Conservation (phyloP, 2,888 invertebrate species). For the Platycheirus rosarum region DNA sequence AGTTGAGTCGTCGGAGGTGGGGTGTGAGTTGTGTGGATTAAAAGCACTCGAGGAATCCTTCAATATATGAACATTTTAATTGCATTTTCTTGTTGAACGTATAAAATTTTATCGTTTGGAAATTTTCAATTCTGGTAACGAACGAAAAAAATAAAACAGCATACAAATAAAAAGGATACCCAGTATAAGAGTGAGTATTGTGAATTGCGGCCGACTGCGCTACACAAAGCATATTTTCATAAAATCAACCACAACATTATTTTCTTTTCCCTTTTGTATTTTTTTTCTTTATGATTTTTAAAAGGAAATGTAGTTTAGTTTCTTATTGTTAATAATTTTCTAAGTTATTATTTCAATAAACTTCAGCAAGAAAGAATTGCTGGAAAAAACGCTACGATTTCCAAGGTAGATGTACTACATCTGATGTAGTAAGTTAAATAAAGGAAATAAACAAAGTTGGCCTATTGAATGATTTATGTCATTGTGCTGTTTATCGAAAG, state of each 20-base stretch:
- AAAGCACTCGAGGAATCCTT: slow-evolving; percentile 74
- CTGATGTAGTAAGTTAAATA: too few species aligned
- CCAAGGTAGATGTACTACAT: too few species aligned
- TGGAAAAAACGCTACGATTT: too few species aligned
- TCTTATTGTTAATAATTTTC: too few species aligned
- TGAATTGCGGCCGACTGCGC: slow-evolving; percentile 1
- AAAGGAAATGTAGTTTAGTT: too few species aligned
- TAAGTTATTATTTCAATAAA: too few species aligned
- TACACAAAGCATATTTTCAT: slow-evolving; percentile 35
- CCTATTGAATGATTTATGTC: too few species aligned
- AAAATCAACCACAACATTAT: slow-evolving; percentile 42
- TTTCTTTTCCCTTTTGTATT: slow-evolving; percentile 14
- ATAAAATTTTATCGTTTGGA: slow-evolving; percentile 82
- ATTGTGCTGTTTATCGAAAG: too few species aligned
- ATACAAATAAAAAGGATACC: slow-evolving; percentile 33
- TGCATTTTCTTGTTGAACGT: slow-evolving; percentile 75
- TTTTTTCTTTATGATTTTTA: slow-evolving; percentile 1
- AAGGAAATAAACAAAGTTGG: too few species aligned
- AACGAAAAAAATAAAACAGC: slow-evolving; percentile 12
- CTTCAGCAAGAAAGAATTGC: too few species aligned
- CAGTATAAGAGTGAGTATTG: slow-evolving; percentile 16
- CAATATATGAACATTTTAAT: slow-evolving; percentile 75
- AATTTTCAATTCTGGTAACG: slow-evolving; percentile 77
- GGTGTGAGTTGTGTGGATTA: slow-evolving; percentile 63
- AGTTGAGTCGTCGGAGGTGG: neutral